Conservation (phyloP, 2,797 vertebrate species). For the Chiloscyllium punctatum region DNA sequence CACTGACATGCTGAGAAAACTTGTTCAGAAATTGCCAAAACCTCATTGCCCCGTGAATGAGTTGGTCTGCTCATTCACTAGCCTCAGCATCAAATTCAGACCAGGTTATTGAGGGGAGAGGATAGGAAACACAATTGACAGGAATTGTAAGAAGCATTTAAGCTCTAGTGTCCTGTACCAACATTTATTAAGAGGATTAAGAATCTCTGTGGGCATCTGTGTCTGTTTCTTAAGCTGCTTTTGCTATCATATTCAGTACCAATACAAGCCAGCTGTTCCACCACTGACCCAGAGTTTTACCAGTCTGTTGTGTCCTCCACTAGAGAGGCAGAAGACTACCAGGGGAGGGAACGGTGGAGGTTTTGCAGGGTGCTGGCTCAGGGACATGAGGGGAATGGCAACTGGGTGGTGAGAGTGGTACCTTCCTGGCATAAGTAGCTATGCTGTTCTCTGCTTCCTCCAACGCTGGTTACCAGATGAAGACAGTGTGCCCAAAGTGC, state of each 20-base stretch:
- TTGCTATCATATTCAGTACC: background rate
- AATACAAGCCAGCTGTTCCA: background rate
- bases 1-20: background rate
- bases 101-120: too few species aligned
- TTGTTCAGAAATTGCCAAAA: background rate
- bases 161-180: background rate
- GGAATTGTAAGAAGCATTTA: too few species aligned
- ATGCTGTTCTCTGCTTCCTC: too few species aligned
- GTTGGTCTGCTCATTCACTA: background rate
- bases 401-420: too few species aligned
- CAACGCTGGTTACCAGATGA: too few species aligned
- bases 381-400: too few species aligned
- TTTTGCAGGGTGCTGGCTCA: too few species aligned
- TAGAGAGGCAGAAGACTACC: background rate
- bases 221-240: background rate
- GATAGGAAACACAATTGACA: too few species aligned
- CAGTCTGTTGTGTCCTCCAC: background rate
- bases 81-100: too few species aligned
- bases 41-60: background rate
- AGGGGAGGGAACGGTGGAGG: too few species aligned
- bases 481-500: too few species aligned
- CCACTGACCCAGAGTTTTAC: background rate
- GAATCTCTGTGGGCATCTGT: background rate
- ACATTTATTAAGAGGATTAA: background rate
- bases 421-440: too few species aligned